Base-by-base conservation (phyloP, 1,140 invertebrate genomes). In the Ceratina australensis region DNA sequence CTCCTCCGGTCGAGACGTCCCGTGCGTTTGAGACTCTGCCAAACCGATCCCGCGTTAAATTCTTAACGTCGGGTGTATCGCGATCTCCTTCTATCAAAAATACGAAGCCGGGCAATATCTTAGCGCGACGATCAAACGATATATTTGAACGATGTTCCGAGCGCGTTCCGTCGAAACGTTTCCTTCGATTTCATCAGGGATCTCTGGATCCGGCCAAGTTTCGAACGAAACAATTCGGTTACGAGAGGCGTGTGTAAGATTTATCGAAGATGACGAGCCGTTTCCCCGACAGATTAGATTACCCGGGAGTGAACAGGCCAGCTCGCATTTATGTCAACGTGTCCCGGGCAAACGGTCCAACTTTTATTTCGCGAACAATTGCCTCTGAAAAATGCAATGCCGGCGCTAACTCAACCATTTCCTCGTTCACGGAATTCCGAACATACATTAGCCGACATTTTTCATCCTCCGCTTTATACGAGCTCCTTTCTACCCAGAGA, bases 181-280 rank as follows among this genome's bases (percentile, higher is more conserved):
- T 12, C 8, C 16, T 15, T n/a, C 18, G 4, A 12, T 60, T 61
- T 50, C 24, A 2, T 12, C 57, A 47, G 3, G n/a, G 16, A 49
- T 59, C 18, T 33, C 10, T 10, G 12, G 18, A 72, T 15, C 47
- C n/a, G 3, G 13, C 5, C 26, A 22, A 56, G 12, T 73, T 65
- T 61, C 24, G 16, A 12, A 13, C 28, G 5, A 15, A 22, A 7
- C 59, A 47, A 73, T 73, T 50, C 49, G 56, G 22, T 73, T 73
- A 64, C 28, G 8, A 13, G 18, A 42, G 50, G 20, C 13, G 33
- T 10, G 61, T 47, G 33, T 18, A 47, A 74, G 50, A 65, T 74
- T 65, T 47, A 52, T 65, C 50, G 50, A 74, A 65, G 63, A 73
- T 73, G 72, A 65, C 61, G 59, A 56, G 20, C 72, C 49, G 47